A percentile compares a stretch with the other conserved stretches of the same genome.
Evolutionary conservation across 35 echinoderm and acorn worm species (phyloP).

Genomic region (Chiridota heheva): DNA sequence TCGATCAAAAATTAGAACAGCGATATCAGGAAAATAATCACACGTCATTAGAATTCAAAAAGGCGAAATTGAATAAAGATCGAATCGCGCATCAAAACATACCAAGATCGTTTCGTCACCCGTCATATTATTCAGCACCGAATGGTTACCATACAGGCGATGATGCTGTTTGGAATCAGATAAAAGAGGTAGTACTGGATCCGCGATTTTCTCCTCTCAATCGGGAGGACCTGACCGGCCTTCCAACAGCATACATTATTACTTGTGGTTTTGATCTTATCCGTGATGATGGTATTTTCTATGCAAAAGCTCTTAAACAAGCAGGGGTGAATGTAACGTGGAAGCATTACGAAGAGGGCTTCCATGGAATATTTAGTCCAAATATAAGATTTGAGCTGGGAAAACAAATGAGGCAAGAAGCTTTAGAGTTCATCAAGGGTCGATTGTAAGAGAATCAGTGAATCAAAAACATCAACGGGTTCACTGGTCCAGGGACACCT

Average conservation of each 20-base stretch:
- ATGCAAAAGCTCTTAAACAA: conserved; percentile 49
- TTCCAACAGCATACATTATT: conserved; percentile 73
- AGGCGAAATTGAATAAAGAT: not conserved
- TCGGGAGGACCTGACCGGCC: conserved; percentile 40
- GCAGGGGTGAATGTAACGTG: conserved; percentile 52
- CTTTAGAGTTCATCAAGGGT: conserved; percentile 14
- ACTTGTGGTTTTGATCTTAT: conserved; percentile 70
- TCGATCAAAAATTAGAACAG: conserved; percentile 19
- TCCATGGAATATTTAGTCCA: conserved; percentile 69
- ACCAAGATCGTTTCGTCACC: conserved; percentile 9
- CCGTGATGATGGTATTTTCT: conserved; percentile 81
- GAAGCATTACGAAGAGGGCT: conserved; percentile 72
- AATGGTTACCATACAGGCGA: not conserved
- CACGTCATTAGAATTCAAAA: conserved; percentile 1
- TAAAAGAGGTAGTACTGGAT: conserved; percentile 23
- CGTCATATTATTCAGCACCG: not conserved
- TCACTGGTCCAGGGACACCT: too few relatives aligned
- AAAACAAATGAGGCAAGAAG: conserved; percentile 24
- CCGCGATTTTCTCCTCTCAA: conserved; percentile 51
- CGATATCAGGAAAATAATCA: conserved; percentile 12
- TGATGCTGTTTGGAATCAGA: conserved; percentile 13
- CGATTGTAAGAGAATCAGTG: too few relatives aligned
- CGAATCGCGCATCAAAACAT: conserved; percentile 10
- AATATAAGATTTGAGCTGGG: conserved; percentile 28
- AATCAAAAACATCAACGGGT: too few relatives aligned